Conservation (phyloP, 2,797 vertebrate genomes). For the Sebastes kiyomatsui region DNA sequence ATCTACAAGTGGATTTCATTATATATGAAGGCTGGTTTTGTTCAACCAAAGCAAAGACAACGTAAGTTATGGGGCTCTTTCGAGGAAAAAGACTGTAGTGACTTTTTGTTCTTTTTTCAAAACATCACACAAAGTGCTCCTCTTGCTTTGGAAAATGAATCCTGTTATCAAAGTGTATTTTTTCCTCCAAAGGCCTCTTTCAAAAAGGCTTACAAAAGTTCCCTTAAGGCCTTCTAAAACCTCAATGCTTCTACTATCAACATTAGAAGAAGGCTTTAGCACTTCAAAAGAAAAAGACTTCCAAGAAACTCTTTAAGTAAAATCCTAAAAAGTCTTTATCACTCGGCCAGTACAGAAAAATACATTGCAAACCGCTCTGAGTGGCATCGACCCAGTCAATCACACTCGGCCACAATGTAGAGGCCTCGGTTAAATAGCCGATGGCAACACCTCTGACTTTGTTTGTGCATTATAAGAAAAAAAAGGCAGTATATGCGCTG, state of each 20-base stretch:
- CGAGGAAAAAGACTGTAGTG: not conserved
- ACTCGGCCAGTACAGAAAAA: not conserved
- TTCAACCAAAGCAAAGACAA: not conserved
- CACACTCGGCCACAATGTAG: not conserved
- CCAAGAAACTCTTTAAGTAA: not conserved
- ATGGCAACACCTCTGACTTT: not conserved
- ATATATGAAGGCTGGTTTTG: not conserved
- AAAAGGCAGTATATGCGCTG: not conserved
- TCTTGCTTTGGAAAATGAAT: constrained; percentile 1
- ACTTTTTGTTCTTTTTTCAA: not conserved
- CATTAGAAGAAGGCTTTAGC: not conserved
- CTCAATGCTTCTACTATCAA: not conserved
- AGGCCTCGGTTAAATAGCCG: not conserved
- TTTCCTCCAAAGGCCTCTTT: constrained; percentile 5
- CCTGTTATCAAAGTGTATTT: not conserved
- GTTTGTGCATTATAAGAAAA: not conserved
- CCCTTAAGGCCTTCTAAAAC: not conserved
- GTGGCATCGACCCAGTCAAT: too few species aligned
- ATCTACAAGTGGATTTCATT: not conserved
- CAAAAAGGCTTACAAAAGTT: constrained; percentile 9
- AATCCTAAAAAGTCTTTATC: not conserved
- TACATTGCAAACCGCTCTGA: not conserved
- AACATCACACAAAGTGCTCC: not conserved
- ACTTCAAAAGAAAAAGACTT: constrained; percentile 11
- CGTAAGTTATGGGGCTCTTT: not conserved